phyloP scores from a whole-genome alignment of 2,113 vertebrate species.

The Aix galericulata region DNA sequence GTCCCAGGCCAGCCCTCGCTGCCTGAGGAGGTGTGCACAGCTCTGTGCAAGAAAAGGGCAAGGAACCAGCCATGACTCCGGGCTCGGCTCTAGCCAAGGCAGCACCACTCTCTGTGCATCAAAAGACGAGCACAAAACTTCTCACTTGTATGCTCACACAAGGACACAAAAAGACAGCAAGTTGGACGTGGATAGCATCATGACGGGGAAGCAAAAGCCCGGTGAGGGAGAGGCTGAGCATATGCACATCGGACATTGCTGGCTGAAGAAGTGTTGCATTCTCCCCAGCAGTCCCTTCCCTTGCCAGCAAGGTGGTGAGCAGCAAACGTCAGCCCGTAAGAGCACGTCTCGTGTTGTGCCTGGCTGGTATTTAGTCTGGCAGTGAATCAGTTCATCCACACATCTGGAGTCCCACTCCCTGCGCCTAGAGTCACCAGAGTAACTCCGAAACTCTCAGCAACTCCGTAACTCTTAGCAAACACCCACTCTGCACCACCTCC shows the following conservation, averaged over 20 bases:
- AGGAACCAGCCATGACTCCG: neutral
- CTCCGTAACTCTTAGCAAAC: neutral
- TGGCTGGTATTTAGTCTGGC: neutral
- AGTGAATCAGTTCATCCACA: neutral
- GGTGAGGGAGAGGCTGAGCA: neutral
- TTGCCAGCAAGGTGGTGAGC: neutral
- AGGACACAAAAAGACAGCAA: neutral
- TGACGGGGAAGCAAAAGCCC: neutral
- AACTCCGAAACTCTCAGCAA: neutral
- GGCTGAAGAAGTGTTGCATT: neutral
- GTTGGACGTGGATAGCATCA: neutral
- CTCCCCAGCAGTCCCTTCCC: neutral
- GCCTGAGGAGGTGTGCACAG: neutral
- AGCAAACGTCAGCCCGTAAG: fast-evolving
- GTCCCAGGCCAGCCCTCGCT: neutral
- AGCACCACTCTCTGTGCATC: fast-evolving
- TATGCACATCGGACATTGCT: fast-evolving
- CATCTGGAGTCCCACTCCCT: neutral
- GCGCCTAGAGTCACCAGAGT: neutral
- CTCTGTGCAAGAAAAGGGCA: neutral
- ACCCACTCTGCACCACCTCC: neutral
- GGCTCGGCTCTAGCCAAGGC: neutral
- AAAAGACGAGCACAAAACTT: neutral
- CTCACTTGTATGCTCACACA: neutral
- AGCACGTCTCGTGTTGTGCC: neutral